These are phyloP conservation scores for Mesaphorura yosii DNA, from an alignment of 1,140 invertebrate species.

Conservation along the genomic window DNA sequence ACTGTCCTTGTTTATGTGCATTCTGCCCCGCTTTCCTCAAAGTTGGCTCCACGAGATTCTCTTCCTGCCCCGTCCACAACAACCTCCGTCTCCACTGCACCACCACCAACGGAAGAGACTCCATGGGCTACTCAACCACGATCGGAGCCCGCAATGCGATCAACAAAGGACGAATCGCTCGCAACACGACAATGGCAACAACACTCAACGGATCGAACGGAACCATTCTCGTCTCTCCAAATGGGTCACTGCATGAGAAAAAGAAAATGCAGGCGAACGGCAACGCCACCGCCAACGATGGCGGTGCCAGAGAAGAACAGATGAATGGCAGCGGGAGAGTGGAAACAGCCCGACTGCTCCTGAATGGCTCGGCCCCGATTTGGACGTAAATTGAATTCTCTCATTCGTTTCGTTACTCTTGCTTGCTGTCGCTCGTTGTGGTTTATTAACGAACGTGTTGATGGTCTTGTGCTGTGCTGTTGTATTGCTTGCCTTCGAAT, in stretches of 20 bases:
- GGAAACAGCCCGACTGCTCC: too few species aligned
- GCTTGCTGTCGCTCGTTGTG: too few species aligned
- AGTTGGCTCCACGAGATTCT: not conserved
- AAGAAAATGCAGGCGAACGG: not conserved
- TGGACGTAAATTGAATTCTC: conserved; percentile 12
- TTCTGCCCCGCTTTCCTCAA: not conserved
- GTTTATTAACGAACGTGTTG: too few species aligned
- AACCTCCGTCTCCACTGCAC: not conserved
- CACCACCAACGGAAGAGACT: not conserved
- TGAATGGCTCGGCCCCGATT: too few species aligned
- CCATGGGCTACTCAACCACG: not conserved
- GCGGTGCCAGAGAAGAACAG: too few species aligned
- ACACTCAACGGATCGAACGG: not conserved
- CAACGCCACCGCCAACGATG: not conserved
- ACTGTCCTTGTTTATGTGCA: conserved; percentile 17
- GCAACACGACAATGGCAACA: not conserved
- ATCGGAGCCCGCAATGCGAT: not conserved
- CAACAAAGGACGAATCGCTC: not conserved
- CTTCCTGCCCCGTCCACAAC: not conserved
- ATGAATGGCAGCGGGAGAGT: too few species aligned
- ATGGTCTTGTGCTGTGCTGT: too few species aligned
- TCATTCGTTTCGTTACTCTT: too few species aligned
- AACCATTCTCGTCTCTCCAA: not conserved
- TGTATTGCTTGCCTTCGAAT: too few species aligned
- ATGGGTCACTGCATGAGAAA: not conserved